Evolutionary conservation across 2,797 vertebrate genomes (phyloP).

Genomic region (Xenopus petersii): DNA sequence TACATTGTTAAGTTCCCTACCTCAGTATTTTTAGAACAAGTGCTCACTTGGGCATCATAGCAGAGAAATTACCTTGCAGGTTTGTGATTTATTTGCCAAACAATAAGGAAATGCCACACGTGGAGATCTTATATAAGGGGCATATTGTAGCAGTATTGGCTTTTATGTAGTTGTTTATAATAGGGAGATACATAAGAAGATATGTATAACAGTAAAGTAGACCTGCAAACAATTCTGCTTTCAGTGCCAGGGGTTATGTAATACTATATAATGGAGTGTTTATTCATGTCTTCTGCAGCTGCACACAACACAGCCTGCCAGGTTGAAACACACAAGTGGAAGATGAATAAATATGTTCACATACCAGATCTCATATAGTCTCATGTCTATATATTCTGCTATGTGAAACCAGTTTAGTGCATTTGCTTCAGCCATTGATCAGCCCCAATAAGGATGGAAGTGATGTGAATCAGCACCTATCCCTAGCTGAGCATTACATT

Average conservation of each 20-base stretch:
- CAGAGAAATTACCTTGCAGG: background rate
- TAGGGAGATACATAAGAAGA: background rate
- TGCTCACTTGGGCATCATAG: slow-evolving; percentile 2
- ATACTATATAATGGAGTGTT: background rate
- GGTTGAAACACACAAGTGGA: too few relatives aligned
- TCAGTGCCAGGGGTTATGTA: too few relatives aligned
- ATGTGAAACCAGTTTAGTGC: too few relatives aligned
- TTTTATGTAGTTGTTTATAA: slow-evolving; percentile 1
- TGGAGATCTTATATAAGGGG: background rate
- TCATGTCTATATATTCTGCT: too few relatives aligned
- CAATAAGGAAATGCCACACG: background rate
- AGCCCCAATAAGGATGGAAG: too few relatives aligned
- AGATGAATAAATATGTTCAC: too few relatives aligned
- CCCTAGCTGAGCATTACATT: too few relatives aligned
- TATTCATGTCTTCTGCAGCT: background rate
- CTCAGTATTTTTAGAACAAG: slow-evolving; percentile 5
- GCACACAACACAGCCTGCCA: too few relatives aligned
- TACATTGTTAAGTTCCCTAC: slow-evolving; percentile 5
- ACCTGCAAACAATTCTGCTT: too few relatives aligned
- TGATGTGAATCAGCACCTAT: too few relatives aligned
- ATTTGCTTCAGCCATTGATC: too few relatives aligned
- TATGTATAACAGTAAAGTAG: background rate
- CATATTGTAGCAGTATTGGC: background rate
- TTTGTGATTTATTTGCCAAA: background rate
- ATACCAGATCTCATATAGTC: too few relatives aligned